Base-by-base conservation (phyloP, 2,113 vertebrate genomes). In the Empidonax traillii region DNA sequence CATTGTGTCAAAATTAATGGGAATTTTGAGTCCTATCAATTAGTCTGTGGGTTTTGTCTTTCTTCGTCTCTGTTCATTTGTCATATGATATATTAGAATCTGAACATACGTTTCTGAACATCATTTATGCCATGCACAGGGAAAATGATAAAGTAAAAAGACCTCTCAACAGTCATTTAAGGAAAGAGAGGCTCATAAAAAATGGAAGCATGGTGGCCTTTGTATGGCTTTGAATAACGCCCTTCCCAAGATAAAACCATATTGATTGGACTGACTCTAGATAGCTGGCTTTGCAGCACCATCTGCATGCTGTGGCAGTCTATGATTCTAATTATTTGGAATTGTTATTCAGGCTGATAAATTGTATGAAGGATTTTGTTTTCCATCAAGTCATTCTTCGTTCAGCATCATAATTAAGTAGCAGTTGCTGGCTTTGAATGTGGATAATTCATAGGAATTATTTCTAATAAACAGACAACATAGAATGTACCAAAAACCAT, bases 401-500 rank as follows among this genome's bases (percentile, higher is more conserved):
- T 91, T 86, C 58, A 77, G 37, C 68, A 67, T 41, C 37, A 78
- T 93, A 94, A 96, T 96, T 93, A 96, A 93, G 86, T 63, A 74
- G 30, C 74, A 89, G 53, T 88, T 82, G 35, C n/a, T 87, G 67
- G 11, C 39, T 86, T 43, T 93, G 73, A 94, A 91, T 83, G 62
- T 41, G 74, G 74, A 81, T 94, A 90, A 94, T 91, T 96, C 74
- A 59, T 69, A 90, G 41, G 41, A 87, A 91, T 93, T 82, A 91
- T 73, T 96, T 93, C 63, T 90, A 93, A 90, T 94, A 86, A 95
- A 96, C 81, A 94, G 95, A 89, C 44, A 75, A 77, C 6, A 0
- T 46, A 63, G 33, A 95, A 65, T 46, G 5, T 55, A 65, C 76
- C 74, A 39, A 75, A 83, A 84, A 35, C 2, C 24, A 75, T 53